Base-by-base conservation (phyloP, 2,888 invertebrate species). In the Aricia artaxerxes region DNA sequence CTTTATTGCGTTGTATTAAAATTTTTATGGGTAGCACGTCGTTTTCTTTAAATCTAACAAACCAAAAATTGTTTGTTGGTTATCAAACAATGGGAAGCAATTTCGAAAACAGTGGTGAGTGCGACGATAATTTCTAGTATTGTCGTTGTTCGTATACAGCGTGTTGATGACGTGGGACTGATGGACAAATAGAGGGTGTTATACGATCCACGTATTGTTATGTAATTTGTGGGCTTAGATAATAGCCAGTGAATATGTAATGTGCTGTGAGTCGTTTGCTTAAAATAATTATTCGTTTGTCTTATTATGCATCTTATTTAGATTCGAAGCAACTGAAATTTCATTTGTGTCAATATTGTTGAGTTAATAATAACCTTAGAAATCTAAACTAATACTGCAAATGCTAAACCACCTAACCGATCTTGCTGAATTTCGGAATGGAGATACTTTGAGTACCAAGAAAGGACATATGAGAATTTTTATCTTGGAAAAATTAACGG, bases 61-160 rank as follows among this genome's bases (percentile, higher is more conserved):
- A 76, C 76, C 79, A 80, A 83, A 84, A 85, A 87, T 85, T 86
- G 86, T 87, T 87, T 85, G 85, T 83, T 76, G 76, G 76, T 76
- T 76, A 83, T 84, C 85, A 85, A 88, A 86, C 84, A 89, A 89
- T 86, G 82, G 83, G 53, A 75, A 57, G 78, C 86, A 87, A 87
- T 88, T 89, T 87, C 64, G 78, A 78, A 64, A 79, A 73, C 79
- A 80, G 78, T 80, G 81, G 81, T 81, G 73, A 44, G 82, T 60
- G 79, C 78, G 80, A 81, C 84, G 82, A 85, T 87, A 88, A 91
- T 92, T 90, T 88, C 85, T 86, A 85, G 83, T 84, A 88, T 89
- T 91, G 89, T 92, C 86, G 84, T 84, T 84, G 84, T 85, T 82
- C 82, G 87, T 87, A 86, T 84, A 82, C 81, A 82, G 85, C 83